Conservation (phyloP, 1,140 invertebrate species). For the Eupristina koningsbergeri region DNA sequence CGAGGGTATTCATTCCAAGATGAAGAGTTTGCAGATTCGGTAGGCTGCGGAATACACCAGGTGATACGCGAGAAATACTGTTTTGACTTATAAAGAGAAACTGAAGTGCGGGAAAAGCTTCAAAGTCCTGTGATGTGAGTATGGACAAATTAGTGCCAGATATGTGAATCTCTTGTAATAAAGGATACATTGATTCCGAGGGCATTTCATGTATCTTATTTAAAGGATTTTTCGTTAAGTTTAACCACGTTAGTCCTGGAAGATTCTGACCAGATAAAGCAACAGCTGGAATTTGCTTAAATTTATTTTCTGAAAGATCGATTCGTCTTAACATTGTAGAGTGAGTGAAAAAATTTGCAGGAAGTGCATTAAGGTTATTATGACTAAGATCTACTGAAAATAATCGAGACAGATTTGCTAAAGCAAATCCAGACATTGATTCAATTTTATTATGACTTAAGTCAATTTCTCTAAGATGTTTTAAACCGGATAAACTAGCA, state of each 20-base stretch:
- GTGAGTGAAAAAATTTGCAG: conserved; percentile 86
- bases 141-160: conserved; percentile 88
- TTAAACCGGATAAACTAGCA: conserved; percentile 82
- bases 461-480: conserved; percentile 82
- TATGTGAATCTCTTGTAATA: conserved; percentile 86
- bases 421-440: conserved; percentile 83
- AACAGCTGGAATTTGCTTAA: conserved; percentile 85
- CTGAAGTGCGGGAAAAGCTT: conserved; percentile 85
- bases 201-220: conserved; percentile 80
- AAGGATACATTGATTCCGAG: conserved; percentile 78
- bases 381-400: conserved; percentile 82
- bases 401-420: conserved; percentile 81
- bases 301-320: conserved; percentile 86
- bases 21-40: conserved; percentile 85
- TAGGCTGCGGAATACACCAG: conserved; percentile 86
- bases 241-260: conserved; percentile 82
- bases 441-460: conserved; percentile 84
- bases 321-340: conserved; percentile 81
- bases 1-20: conserved; percentile 87
- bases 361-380: conserved; percentile 83
- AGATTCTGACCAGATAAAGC: conserved; percentile 84
- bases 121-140: conserved; percentile 90
- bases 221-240: conserved; percentile 87
- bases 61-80: conserved; percentile 85
- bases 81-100: conserved; percentile 84